These are phyloP conservation scores for Catharus ustulatus DNA, from an alignment of 2,797 vertebrate genomes.

Conservation along the genomic window DNA sequence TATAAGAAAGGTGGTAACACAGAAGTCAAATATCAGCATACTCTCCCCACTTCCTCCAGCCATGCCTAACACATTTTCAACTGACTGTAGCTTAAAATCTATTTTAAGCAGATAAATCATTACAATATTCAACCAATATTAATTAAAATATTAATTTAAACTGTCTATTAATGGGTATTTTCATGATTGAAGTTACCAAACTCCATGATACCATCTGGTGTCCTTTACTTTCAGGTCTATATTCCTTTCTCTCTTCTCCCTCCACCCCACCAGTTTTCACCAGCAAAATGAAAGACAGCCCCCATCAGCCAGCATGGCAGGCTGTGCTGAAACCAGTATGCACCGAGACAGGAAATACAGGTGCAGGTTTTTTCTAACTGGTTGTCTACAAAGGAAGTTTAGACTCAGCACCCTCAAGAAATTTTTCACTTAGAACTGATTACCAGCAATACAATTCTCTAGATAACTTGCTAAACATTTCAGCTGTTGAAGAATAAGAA, in stretches of 20 bases:
- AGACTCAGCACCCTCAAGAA: neutral
- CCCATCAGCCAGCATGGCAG: neutral
- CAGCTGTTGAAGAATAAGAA: neutral
- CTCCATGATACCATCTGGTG: neutral
- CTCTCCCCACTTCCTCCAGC: neutral
- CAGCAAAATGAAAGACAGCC: neutral
- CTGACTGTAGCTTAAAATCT: neutral
- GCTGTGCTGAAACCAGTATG: neutral
- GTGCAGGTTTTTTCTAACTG: neutral
- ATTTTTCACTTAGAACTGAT: neutral
- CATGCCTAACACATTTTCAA: neutral
- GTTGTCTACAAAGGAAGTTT: neutral
- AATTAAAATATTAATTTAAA: neutral
- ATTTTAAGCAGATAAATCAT: neutral
- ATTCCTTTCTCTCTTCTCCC: neutral
- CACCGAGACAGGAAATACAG: neutral
- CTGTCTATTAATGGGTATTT: neutral
- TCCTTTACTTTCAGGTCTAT: neutral
- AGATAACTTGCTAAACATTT: neutral
- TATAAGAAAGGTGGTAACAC: neutral
- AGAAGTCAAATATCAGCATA: neutral
- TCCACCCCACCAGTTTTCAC: neutral
- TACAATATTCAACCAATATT: neutral
- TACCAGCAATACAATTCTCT: neutral
- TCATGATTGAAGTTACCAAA: neutral